Percentiles rank a stretch among this genome's conserved stretches.
Evolutionary conservation across 2,113 vertebrate species (phyloP).

Genomic region (Onychostoma macrolepis): DNA sequence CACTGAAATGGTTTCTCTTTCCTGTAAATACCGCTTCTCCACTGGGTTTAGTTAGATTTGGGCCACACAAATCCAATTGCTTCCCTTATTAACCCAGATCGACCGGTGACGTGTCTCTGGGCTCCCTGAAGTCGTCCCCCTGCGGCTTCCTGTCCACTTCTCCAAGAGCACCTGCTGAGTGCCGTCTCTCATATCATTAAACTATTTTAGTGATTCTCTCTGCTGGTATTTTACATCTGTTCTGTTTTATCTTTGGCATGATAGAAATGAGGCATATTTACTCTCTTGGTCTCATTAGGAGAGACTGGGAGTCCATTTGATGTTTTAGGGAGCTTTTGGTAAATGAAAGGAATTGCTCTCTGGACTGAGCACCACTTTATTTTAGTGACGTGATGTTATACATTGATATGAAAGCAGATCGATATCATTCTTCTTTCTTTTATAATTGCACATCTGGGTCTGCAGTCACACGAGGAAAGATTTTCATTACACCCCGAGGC

Average conservation of each 20-base stretch:
- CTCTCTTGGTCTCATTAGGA: neutral
- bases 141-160: neutral
- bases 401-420: neutral
- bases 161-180: slow-evolving; percentile 28
- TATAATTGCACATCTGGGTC: neutral
- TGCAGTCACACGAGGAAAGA: neutral
- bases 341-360: neutral
- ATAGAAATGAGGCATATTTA: neutral
- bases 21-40: neutral
- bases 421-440: neutral
- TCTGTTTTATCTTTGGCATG: neutral
- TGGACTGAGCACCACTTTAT: neutral
- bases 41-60: neutral
- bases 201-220: slow-evolving; percentile 14
- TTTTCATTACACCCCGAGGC: neutral
- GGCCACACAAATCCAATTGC: neutral
- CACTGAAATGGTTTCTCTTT: neutral
- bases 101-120: neutral
- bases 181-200: neutral
- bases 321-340: neutral
- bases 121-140: slow-evolving; percentile 21
- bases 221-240: neutral
- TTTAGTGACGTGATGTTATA: neutral
- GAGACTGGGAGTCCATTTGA: neutral
- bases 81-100: slow-evolving; percentile 32